Conservation (phyloP, 2,888 invertebrate genomes). For the Toxonevra muliebris region DNA sequence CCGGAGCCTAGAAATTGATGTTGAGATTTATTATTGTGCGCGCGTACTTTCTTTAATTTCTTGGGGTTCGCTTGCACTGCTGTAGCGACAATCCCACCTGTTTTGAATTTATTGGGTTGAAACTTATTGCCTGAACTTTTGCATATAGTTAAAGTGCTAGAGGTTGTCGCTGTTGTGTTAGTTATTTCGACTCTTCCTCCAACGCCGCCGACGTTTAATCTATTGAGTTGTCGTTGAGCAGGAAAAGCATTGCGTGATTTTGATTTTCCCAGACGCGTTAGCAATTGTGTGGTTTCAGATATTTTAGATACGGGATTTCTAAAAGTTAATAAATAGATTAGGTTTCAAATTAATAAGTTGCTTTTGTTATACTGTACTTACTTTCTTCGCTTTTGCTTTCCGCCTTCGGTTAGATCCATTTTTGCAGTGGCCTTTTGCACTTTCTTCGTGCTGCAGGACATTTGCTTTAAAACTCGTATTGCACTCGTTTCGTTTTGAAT, state of each 20-base stretch:
- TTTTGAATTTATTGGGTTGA: slow-evolving; percentile 67
- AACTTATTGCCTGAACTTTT: slow-evolving; percentile 6
- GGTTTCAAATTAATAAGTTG: not conserved
- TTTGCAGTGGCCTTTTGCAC: slow-evolving; percentile 22
- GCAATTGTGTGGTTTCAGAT: slow-evolving; percentile 54
- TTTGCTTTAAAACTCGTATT: slow-evolving; percentile 37
- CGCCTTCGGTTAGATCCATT: slow-evolving; percentile 18
- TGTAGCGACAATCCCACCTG: slow-evolving; percentile 71
- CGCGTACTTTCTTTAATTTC: slow-evolving; percentile 27
- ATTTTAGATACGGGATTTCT: slow-evolving; percentile 53
- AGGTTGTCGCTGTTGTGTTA: not conserved
- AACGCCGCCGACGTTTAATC: not conserved
- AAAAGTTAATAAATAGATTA: slow-evolving; percentile 11
- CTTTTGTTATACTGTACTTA: slow-evolving; percentile 3
- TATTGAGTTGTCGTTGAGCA: not conserved
- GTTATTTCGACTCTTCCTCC: slow-evolving; percentile 8
- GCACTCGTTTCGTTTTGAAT: slow-evolving; percentile 42
- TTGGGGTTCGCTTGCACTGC: slow-evolving; percentile 58
- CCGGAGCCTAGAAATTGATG: slow-evolving; percentile 17
- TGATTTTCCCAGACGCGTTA: slow-evolving; percentile 36
- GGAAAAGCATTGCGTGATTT: not conserved
- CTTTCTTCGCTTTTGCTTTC: slow-evolving; percentile 35
- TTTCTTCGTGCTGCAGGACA: slow-evolving; percentile 27
- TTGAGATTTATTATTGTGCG: slow-evolving; percentile 8
- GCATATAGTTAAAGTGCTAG: not conserved